Evolutionary conservation across 2,113 vertebrate species (phyloP), one percentile per base, ranked within the genome.

Genomic region (Aptenodytes patagonicus): DNA sequence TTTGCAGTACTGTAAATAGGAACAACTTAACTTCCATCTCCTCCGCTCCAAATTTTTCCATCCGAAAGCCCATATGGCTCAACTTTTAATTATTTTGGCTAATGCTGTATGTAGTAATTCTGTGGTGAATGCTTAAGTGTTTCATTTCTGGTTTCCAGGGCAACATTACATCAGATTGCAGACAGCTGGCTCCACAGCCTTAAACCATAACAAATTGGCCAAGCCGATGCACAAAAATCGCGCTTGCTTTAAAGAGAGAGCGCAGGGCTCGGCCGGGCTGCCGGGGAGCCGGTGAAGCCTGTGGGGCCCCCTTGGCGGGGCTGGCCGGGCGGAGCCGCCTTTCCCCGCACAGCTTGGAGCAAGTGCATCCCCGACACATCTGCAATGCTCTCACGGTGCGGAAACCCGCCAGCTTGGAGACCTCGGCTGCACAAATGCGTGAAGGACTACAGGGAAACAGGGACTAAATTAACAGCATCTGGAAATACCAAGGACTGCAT

Each of bases 101-200:
- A 98, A 98, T 94, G 96, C 95, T 96, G 79, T 97, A 97, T 97
- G 98, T 96, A 98, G 98, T 98, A 98, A 98, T 97, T 98, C 97
- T 98, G 98, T 90, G 98, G 97, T 96, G 95, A 98, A 98, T 94
- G 97, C 98, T 97, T 86, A 96, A 98, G 97, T 98, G 98, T 98
- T 98, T 98, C 98, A 97, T 98, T 98, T 98, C 96, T 98, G 83
- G 98, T 99, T 98, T 98, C 98, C 97, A 98, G 91, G 95, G 98
- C 97, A 98, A 99, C 98, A 98, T 98, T 98, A 98, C 98, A 98
- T 98, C 98, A 98, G 98, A 97, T 97, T 98, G 97, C 98, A 98
- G 98, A 98, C 98, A 98, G 98, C 98, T 98, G 98, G 98, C 98
- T 98, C 97, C 98, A 93, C 97, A 88, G 98, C 96, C 98, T 97